A percentile compares a stretch with the other conserved stretches of the same genome.
phyloP scores from a whole-genome alignment of 1,140 invertebrate genomes.

The Drosophila malerkotliana region DNA sequence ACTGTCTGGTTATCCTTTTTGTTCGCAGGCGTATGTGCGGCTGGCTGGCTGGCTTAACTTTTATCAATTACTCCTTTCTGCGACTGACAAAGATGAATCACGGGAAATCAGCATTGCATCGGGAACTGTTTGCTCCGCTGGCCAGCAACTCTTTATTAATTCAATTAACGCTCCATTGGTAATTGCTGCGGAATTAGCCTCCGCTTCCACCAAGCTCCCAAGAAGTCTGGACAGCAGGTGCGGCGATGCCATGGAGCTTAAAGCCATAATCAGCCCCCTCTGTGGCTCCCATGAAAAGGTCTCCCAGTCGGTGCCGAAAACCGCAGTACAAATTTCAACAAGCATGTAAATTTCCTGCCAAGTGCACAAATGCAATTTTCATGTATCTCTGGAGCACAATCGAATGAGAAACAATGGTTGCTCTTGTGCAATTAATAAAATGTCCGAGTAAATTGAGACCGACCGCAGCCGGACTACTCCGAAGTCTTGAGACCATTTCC shows the following conservation, averaged over 20 bases:
- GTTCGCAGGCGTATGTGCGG: slow-evolving; percentile 5
- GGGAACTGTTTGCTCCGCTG: slow-evolving; percentile 9
- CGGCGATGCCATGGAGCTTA: neutral
- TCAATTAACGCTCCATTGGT: slow-evolving; percentile 65
- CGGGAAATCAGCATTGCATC: slow-evolving; percentile 48
- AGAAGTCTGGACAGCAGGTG: slow-evolving; percentile 14
- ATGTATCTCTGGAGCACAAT: slow-evolving; percentile 9
- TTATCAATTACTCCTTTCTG: slow-evolving; percentile 70
- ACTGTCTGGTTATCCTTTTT: slow-evolving; percentile 69
- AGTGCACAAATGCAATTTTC: slow-evolving; percentile 53
- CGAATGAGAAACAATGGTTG: slow-evolving; percentile 12
- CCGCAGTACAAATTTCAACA: slow-evolving; percentile 61
- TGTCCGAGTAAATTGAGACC: slow-evolving; percentile 71
- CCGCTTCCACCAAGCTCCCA: neutral
- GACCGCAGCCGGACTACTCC: slow-evolving; percentile 41
- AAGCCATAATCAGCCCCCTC: slow-evolving; percentile 43
- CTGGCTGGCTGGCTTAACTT: slow-evolving; percentile 45
- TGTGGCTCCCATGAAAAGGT: slow-evolving; percentile 28
- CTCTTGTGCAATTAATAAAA: slow-evolving; percentile 76
- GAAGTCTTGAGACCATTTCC: slow-evolving; percentile 38
- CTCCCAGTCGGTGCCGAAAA: slow-evolving; percentile 22
- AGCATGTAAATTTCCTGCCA: slow-evolving; percentile 46
- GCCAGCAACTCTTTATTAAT: slow-evolving; percentile 45
- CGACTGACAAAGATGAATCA: slow-evolving; percentile 73
- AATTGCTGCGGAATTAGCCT: slow-evolving; percentile 46